Conservation (phyloP, 2,113 vertebrate species). For the Vulpes lagopus region DNA sequence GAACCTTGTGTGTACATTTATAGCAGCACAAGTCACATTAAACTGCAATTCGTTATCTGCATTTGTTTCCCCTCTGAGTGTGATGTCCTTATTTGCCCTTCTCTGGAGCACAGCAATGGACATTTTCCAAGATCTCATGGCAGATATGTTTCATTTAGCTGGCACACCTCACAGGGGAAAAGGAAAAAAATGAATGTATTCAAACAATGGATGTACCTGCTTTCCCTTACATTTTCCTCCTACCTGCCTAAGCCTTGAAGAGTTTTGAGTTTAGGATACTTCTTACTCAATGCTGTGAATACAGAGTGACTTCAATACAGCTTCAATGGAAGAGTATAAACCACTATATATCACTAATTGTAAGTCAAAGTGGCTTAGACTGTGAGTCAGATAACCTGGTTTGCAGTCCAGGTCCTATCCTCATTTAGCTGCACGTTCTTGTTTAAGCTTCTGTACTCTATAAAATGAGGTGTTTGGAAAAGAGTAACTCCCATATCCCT, state of each 20-base stretch:
- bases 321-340: not conserved
- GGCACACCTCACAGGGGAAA: not conserved
- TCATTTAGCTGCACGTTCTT: not conserved
- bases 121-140: not conserved
- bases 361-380: not conserved
- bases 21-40: not conserved
- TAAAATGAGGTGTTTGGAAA: constrained; percentile 44
- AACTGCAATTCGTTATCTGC: not conserved
- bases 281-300: not conserved
- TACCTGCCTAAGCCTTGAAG: not conserved
- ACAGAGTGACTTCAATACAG: not conserved
- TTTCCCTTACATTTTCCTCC: not conserved
- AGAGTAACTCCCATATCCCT: not conserved
- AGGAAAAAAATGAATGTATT: not conserved
- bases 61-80: not conserved
- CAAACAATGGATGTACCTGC: not conserved
- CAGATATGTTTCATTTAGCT: not conserved
- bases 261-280: not conserved
- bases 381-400: not conserved
- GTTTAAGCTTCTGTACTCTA: not conserved
- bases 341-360: not conserved
- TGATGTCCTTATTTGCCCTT: constrained; percentile 10
- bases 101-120: not conserved
- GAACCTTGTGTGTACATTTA: not conserved
- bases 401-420: not conserved